Evolutionary conservation across 2,797 vertebrate genomes (phyloP).

Genomic region (Micromesistius poutassou): DNA sequence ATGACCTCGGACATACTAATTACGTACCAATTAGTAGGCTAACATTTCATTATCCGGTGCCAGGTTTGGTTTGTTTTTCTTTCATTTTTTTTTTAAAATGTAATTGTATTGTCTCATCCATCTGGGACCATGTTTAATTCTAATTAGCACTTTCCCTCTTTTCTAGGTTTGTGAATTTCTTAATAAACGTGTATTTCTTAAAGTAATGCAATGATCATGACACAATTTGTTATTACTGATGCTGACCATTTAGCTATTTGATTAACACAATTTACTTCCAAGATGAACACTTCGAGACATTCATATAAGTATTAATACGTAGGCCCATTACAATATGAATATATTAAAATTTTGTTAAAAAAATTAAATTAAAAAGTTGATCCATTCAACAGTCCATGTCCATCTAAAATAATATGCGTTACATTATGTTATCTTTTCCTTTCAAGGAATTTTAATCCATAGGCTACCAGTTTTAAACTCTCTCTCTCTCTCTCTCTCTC

Average conservation of each 20-base stretch:
- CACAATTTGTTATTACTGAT: slow-evolving; percentile 50
- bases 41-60: slow-evolving; percentile 57
- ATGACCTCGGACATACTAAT: slow-evolving; percentile 48
- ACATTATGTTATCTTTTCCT: not conserved
- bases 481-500: not conserved
- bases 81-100: slow-evolving; percentile 63
- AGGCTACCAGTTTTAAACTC: not conserved
- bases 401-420: not conserved
- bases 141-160: slow-evolving; percentile 76
- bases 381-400: not conserved
- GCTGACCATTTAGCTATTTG: slow-evolving; percentile 28
- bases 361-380: not conserved
- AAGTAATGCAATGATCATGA: slow-evolving; percentile 62
- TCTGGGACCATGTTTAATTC: slow-evolving; percentile 76
- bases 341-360: not conserved
- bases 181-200: slow-evolving; percentile 78
- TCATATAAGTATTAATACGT: not conserved
- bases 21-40: slow-evolving; percentile 42
- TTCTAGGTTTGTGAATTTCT: slow-evolving; percentile 76
- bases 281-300: not conserved
- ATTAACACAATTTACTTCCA: not conserved
- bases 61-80: slow-evolving; percentile 64
- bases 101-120: slow-evolving; percentile 69
- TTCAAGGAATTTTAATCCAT: not conserved
- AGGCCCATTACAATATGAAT: not conserved